These are phyloP conservation scores for Myiotriccus ornatus DNA, from an alignment of 2,797 vertebrate genomes.

Conservation along the genomic window DNA sequence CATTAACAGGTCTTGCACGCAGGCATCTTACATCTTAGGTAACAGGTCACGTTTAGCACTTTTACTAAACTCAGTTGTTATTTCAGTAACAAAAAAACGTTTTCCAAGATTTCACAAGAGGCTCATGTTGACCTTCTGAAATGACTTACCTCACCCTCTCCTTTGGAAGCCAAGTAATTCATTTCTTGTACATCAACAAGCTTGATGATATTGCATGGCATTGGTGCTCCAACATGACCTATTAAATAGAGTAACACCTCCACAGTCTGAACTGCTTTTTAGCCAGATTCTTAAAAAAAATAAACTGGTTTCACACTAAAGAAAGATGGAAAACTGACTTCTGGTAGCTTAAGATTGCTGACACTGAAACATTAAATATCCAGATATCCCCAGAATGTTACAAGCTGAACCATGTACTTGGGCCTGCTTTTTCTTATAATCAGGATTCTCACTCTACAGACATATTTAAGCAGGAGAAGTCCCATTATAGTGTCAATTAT, in stretches of 20 bases:
- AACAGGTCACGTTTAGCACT: background rate
- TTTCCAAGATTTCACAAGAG: background rate
- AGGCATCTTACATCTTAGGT: background rate
- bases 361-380: background rate
- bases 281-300: background rate
- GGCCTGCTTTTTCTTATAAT: background rate
- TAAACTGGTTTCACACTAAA: background rate
- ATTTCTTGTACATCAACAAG: slow-evolving; percentile 93
- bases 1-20: background rate
- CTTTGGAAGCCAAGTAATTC: slow-evolving; percentile 90
- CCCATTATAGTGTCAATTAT: background rate
- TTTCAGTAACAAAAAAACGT: background rate
- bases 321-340: background rate
- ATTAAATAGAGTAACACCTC: background rate
- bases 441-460: background rate
- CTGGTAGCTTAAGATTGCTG: background rate
- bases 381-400: background rate
- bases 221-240: slow-evolving; percentile 94
- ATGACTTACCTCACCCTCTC: slow-evolving; percentile 90
- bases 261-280: background rate
- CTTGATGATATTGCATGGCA: slow-evolving; percentile 90
- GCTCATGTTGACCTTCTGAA: background rate
- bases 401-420: background rate
- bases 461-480: background rate
- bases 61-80: background rate